Evolutionary conservation across 2,888 invertebrate species (phyloP).

Genomic region (Macrophya alboannulata): DNA sequence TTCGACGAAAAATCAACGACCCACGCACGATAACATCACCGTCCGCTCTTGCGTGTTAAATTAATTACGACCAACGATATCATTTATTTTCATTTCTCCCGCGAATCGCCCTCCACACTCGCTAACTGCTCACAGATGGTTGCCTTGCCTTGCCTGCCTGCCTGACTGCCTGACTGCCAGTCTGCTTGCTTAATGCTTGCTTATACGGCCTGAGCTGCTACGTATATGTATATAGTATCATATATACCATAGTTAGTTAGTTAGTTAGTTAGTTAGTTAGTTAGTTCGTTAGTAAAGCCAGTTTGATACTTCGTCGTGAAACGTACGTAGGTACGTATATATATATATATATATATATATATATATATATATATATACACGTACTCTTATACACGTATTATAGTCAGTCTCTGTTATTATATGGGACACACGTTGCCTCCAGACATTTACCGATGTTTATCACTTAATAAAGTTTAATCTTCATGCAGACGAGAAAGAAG

Average conservation of each 20-base stretch:
- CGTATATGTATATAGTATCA: neutral
- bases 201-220: slow-evolving; percentile 18
- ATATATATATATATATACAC: neutral
- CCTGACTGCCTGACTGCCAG: slow-evolving; percentile 10
- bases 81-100: slow-evolving; percentile 78
- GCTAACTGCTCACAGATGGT: slow-evolving; percentile 59
- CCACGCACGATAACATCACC: slow-evolving; percentile 68
- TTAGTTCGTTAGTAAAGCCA: slow-evolving; percentile 48
- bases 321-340: neutral
- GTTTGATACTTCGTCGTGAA: slow-evolving; percentile 32
- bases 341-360: neutral
- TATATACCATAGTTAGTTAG: slow-evolving; percentile 14
- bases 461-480: slow-evolving; percentile 32
- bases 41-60: slow-evolving; percentile 72
- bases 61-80: slow-evolving; percentile 77
- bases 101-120: slow-evolving; percentile 65
- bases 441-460: slow-evolving; percentile 34
- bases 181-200: slow-evolving; percentile 44
- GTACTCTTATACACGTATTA: neutral
- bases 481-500: neutral
- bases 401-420: slow-evolving; percentile 23
- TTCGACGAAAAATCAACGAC: slow-evolving; percentile 48
- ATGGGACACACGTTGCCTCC: slow-evolving; percentile 27
- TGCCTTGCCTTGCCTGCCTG: slow-evolving; percentile 13
- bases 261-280: slow-evolving; percentile 43